Base-by-base conservation (phyloP, 2,888 invertebrate genomes). In the Atrina japonica region DNA sequence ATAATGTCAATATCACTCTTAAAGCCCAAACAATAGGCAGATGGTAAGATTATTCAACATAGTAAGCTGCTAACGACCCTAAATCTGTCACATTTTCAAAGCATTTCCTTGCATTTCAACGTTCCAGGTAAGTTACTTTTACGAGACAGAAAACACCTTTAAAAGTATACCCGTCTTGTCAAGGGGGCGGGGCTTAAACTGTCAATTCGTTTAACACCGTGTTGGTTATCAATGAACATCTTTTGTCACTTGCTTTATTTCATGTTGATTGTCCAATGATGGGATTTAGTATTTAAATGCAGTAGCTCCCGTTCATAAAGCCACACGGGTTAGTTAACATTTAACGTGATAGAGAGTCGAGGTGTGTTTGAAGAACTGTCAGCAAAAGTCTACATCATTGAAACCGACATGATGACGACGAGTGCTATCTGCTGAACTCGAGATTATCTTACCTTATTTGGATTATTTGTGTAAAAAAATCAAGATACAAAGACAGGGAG, bases 1-100 rank as follows among this genome's bases (percentile, higher is more conserved):
- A 66, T 66, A n/a, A 58, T 50, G 66, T 30, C 55, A 66, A 58
- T 47, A 45, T 47, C 66, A 58, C 58, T 50, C 49, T 47, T 18
- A 58, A 58, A 40, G 43, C 56, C 47, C 30, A 35, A 47, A 25
- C 30, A 40, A 66, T 40, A 50, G 30, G 35, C 66, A 58, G 66
- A 56, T 50, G 58, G 55, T 66, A 55, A 55, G 35, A 29, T 30
- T n/a, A 66, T 45, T 47, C 23, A 53, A 64, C 65, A 30, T 29
- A 56, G 30, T 56, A 56, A 56, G 40, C 41, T 18, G 47, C 55
- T 47, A 21, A 30, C 35, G 50, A 40, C 47, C 47, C 58, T 23
- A 58, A 66, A 66, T 18, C 35, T 35, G 41, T 58, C 58, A 66
- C n/a, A 49, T 49, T 49, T 47, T 30, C 21, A 25, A 27, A 11